Evolutionary conservation across 2,797 vertebrate genomes (phyloP), one percentile per base, ranked within the genome.

Genomic region (Halcyon smyrnensis): DNA sequence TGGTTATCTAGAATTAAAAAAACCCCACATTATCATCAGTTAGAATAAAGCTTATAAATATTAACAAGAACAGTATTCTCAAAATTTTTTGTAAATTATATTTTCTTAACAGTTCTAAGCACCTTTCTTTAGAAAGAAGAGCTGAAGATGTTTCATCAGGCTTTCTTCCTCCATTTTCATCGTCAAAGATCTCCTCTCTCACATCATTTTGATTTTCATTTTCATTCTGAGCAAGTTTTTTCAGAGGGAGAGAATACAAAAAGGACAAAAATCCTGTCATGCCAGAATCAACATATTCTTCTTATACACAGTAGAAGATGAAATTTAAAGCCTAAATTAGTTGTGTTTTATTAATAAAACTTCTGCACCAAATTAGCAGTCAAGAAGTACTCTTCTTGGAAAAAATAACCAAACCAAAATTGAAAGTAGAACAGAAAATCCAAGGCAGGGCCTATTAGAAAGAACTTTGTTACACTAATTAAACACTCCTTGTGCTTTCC

Each of bases 261-360:
- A 99, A 94, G 96, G 98, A 99, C 84, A 99, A 97, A 95, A 99
- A 98, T 73, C 99, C 99, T 12, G 98, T 99, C 99, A 99, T 99
- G 88, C 64, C 93, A 92, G 69, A 96, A 94, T 84, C 15, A 85
- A 79, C 53, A 84, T 37, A 68, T 39, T 91, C 57, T 94, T 96
- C 84, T 89, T 79, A 69, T 37, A 84, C 1, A 28, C 3, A 57
- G 70, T 28, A 85, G 10, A 56, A 90, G 4, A 64, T 6, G 20
- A 94, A 95, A 96, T 53, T 81, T 81, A 93, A 96, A 95, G 39
- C 7, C 57, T 73, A 34, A 89, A 69, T 54, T 76, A 76, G 73
- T 57, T 36, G 64, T 54, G 48, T 60, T 90, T 37, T 86, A 20
- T 87, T 74, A 97, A 92, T 84, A 97, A 86, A 95, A 96, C 46